These are phyloP conservation scores for Drosophila pseudotalamancana DNA, from an alignment of 2,888 invertebrate genomes.

Conservation along the genomic window DNA sequence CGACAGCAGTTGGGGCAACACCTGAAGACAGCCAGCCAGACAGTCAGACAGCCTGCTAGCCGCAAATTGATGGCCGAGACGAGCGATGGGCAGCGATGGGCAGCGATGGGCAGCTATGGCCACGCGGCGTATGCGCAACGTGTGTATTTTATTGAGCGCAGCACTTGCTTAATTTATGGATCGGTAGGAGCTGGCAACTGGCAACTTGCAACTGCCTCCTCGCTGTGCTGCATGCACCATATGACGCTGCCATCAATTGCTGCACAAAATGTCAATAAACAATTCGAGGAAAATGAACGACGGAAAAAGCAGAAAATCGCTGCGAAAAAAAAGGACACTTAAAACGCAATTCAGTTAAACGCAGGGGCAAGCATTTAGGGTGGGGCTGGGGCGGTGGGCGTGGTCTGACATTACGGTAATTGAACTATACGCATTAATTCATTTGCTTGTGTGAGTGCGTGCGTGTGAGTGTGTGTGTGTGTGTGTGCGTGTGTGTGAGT, in stretches of 20 bases:
- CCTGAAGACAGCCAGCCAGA: not conserved
- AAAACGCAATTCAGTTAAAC: conserved; percentile 77
- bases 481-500: conserved; percentile 12
- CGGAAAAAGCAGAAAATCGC: conserved; percentile 11
- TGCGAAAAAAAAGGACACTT: conserved; percentile 35
- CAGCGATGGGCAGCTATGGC: not conserved
- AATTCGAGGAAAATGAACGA: conserved; percentile 54
- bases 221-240: not conserved
- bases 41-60: conserved; percentile 12
- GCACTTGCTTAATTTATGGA: conserved; percentile 70
- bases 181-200: not conserved
- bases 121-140: conserved; percentile 64
- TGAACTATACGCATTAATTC: conserved; percentile 47
- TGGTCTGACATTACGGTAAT: conserved; percentile 49
- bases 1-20: conserved; percentile 5
- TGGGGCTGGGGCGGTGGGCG: not conserved
- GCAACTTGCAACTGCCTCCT: not conserved
- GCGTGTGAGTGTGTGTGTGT: conserved; percentile 13
- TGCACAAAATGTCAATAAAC: conserved; percentile 70
- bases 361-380: conserved; percentile 43
- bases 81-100: not conserved
- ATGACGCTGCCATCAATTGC: conserved; percentile 65
- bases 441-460: conserved; percentile 9
- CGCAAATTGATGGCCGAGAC: conserved; percentile 47
- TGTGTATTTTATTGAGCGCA: conserved; percentile 62